phyloP scores from a whole-genome alignment of 2,888 invertebrate species.

The Drosophila sordidapex region DNA sequence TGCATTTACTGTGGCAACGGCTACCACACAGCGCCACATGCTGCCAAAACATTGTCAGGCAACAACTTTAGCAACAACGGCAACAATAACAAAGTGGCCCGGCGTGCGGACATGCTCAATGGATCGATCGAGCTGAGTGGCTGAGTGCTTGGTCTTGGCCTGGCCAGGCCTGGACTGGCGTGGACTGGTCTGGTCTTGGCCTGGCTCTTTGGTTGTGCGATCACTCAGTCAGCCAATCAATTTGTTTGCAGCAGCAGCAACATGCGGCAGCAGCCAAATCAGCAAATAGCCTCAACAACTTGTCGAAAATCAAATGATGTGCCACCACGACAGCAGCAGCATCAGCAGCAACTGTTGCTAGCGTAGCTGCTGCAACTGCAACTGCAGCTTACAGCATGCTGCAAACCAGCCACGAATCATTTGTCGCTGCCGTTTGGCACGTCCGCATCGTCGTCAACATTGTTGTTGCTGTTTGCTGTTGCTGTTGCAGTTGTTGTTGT shows the following conservation, averaged over 20 bases:
- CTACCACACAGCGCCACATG: constrained; percentile 54
- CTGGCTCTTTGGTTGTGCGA: constrained; percentile 33
- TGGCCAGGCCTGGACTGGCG: not conserved
- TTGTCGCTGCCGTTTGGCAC: constrained; percentile 77
- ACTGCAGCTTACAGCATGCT: constrained; percentile 27
- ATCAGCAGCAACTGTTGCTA: constrained; percentile 23
- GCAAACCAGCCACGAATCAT: constrained; percentile 72
- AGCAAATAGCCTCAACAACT: constrained; percentile 79
- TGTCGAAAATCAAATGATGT: constrained; percentile 80
- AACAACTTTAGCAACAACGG: constrained; percentile 28
- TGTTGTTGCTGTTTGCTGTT: constrained; percentile 31
- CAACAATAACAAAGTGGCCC: constrained; percentile 42
- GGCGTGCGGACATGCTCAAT: constrained; percentile 64
- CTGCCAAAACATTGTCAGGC: constrained; percentile 64
- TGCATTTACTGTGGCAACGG: constrained; percentile 8
- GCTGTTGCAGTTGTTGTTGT: constrained; percentile 28
- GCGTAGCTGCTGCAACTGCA: constrained; percentile 10
- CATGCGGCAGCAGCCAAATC: constrained; percentile 63
- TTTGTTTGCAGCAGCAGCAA: constrained; percentile 64
- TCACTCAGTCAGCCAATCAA: constrained; percentile 73
- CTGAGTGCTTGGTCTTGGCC: constrained; percentile 8
- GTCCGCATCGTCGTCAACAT: constrained; percentile 68
- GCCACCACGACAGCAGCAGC: constrained; percentile 64
- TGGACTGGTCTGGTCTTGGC: constrained; percentile 8
- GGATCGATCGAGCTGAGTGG: constrained; percentile 16